Evolutionary conservation across 2,113 vertebrate species (phyloP), one percentile per base, ranked within the genome.

Genomic region (Patagioenas fasciata): DNA sequence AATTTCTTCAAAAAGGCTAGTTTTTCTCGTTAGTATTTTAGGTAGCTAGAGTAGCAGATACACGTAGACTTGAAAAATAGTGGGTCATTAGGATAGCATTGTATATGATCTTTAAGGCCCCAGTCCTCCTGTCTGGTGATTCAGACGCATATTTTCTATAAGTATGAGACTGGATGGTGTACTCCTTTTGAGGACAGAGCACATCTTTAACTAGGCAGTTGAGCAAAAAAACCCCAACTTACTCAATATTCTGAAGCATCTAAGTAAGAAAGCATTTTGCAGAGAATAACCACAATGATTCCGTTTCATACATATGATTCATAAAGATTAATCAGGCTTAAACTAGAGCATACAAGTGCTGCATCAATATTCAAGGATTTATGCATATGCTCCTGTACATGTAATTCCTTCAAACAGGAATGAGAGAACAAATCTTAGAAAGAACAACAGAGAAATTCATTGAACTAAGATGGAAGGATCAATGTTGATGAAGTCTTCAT

Each of bases 401-500:
- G 34, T 64, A 85, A 88, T 90, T 95, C 51, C 85, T 85, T 74
- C 56, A 3, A 88, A 78, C 69, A 67, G 56, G 47, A 94, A 88
- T 34, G 48, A 58, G 38, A 77, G n/a, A 91, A 60, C 56, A 78
- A 71, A 74, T 88, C 75, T 90, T 80, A 61, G 72, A 88, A 85
- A 72, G 47, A 77, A 40, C 12, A 44, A 31, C 28, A 40, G 6
- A 71, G 72, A 86, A 91, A 89, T 86, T 69, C 51, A 60, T 28
- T 93, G 61, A 86, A 65, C 47, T 85, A 80, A 85, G 48, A 70
- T 57, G 57, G 71, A 74, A 19, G 10, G 18, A 88, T 67, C 53
- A 28, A 88, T 78, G 65, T 31, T 74, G 48, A 88, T 86, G 84
- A 90, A 95, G 83, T 92, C 18, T 91, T 94, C 61, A 31, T 88